Base-by-base conservation (phyloP, 1,140 invertebrate species). In the Nephila pilipes region DNA sequence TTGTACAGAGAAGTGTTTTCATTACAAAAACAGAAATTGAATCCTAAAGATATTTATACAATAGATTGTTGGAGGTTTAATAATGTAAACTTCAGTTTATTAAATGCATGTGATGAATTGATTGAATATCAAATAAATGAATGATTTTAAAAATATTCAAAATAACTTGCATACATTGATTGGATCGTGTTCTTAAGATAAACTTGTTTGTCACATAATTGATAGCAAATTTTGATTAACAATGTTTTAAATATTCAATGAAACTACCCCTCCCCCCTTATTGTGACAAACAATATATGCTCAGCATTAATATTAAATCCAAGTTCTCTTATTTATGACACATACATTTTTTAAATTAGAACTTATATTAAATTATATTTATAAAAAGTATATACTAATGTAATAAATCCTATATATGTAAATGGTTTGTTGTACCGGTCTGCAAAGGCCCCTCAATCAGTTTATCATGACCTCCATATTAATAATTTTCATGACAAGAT, bases 1-100 rank as follows among this genome's bases (percentile, higher is more conserved):
- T 79, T 79, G 69, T 90, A 90, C 25, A 90, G 88, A 79, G 32
- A 87, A 87, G 16, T 75, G 69, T 75, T 75, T 75, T 75, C 69
- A 75, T 29, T 75, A 75, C 69, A 36, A 20, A 36, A 29, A 36
- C 69, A 18, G 69, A 75, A 36, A 36, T 29, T 75, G 69, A 75
- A 75, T 75, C 69, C 69, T 75, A 75, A 65, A 75, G 14, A 75
- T 75, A 32, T 36, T 75, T 29, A 75, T 75, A 75, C 18, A 32
- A 36, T 75, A 75, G 69, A 32, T 75, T 75, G 29, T 29, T 32
- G 69, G 69, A 18, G 69, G 18, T 18, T 14, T 75, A 29, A 36
- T 18, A 18, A 32, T 75, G 32, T 75, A 75, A 29, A 75, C 29
- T 18, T 18, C 32, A 32, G 18, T 18, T 18, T 75, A 75, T 75